phyloP scores from a whole-genome alignment of 2,888 invertebrate genomes.

The Callyntrura guangdongensis region DNA sequence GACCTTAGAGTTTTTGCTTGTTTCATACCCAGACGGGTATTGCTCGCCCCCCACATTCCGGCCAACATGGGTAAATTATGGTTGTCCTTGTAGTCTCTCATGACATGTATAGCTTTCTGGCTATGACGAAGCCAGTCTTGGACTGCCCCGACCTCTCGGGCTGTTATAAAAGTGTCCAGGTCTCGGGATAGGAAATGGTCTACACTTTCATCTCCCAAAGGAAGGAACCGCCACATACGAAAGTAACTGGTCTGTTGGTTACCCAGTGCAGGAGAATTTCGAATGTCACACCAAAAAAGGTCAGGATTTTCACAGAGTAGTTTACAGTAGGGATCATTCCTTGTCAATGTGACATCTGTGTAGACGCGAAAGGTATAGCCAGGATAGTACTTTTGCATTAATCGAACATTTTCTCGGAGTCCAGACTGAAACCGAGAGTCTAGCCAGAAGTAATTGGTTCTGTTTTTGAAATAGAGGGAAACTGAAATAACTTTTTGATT shows the following conservation, averaged over 20 bases:
- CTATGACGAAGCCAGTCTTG: slow-evolving; percentile 32
- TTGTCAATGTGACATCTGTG: slow-evolving; percentile 13
- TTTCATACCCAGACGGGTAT: neutral
- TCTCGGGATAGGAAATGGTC: slow-evolving; percentile 45
- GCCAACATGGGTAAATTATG: slow-evolving; percentile 45
- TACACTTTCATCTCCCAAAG: slow-evolving; percentile 53
- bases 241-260: neutral
- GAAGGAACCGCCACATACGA: slow-evolving; percentile 44
- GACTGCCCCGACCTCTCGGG: slow-evolving; percentile 50
- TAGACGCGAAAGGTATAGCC: slow-evolving; percentile 23
- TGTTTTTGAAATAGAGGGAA: neutral
- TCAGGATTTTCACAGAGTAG: slow-evolving; percentile 37
- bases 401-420: neutral
- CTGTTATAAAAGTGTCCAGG: neutral
- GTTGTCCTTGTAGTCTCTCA: slow-evolving; percentile 19
- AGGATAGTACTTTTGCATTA: slow-evolving; percentile 31
- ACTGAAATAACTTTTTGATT: slow-evolving; percentile 19
- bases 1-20: neutral
- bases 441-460: neutral
- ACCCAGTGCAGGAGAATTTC: neutral
- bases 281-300: slow-evolving; percentile 51
- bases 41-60: slow-evolving; percentile 52
- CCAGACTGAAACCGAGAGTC: neutral
- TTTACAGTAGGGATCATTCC: neutral
- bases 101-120: slow-evolving; percentile 45